Percentiles rank a stretch among this genome's conserved stretches.
phyloP scores from a whole-genome alignment of 2,113 vertebrate genomes.

The Orthonyx spaldingii region DNA sequence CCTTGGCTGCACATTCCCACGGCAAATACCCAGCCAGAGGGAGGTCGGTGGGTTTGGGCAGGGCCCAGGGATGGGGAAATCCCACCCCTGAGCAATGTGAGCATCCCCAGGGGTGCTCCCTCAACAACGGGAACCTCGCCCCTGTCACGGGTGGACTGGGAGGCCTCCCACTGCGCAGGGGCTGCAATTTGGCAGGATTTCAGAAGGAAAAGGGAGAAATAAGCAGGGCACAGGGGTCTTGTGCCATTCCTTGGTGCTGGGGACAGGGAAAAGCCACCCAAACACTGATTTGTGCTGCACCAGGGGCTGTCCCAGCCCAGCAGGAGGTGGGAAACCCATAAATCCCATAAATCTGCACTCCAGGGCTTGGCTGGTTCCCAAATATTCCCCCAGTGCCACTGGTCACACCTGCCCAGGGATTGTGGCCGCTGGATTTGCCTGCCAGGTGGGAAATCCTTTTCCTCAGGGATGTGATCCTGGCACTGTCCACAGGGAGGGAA shows the following conservation, averaged over 20 bases:
- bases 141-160: background rate
- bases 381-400: background rate
- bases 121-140: background rate
- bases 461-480: background rate
- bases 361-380: background rate
- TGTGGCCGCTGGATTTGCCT: background rate
- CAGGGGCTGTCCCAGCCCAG: background rate
- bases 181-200: background rate
- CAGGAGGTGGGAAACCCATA: background rate
- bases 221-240: rapidly evolving
- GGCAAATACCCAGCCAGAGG: background rate
- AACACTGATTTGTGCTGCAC: background rate
- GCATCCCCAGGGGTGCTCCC: background rate
- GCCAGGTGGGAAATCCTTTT: background rate
- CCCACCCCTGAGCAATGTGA: background rate
- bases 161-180: background rate
- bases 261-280: background rate
- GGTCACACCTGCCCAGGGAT: too few species aligned
- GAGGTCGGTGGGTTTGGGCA: background rate
- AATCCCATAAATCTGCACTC: background rate
- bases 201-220: background rate
- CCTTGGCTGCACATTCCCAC: background rate
- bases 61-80: background rate
- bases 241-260: background rate
- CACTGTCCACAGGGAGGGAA: background rate